phyloP scores from a whole-genome alignment of 2,113 vertebrate genomes.

The Lepisosteus osseus region DNA sequence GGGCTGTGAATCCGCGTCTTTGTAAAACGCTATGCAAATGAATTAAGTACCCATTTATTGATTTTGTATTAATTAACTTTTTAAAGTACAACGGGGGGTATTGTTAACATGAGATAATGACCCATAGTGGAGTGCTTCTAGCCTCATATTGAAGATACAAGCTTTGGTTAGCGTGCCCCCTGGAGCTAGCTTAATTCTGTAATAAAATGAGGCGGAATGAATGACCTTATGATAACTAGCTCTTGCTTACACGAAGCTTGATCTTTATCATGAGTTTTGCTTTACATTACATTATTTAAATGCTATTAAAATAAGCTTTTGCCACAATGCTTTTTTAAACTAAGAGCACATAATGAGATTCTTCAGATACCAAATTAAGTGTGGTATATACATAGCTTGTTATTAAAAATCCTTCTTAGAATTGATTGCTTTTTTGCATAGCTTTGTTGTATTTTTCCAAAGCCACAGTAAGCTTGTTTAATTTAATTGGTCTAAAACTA shows the following conservation, averaged over 20 bases:
- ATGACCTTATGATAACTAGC: constrained; percentile 64
- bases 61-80: constrained; percentile 53
- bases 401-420: too few relatives aligned
- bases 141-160: constrained; percentile 65
- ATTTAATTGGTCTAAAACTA: too few relatives aligned
- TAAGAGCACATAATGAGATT: too few relatives aligned
- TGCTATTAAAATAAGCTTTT: too few relatives aligned
- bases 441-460: too few relatives aligned
- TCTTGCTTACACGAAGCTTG: constrained; percentile 36
- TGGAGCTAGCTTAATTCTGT: constrained; percentile 72
- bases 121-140: constrained; percentile 27
- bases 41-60: constrained; percentile 18
- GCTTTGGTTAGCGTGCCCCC: constrained; percentile 66
- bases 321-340: too few relatives aligned
- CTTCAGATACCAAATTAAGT: too few relatives aligned
- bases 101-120: constrained; percentile 70
- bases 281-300: too few relatives aligned
- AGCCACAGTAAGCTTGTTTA: too few relatives aligned
- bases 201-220: constrained; percentile 65
- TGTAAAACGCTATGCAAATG: constrained; percentile 8
- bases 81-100: constrained; percentile 50
- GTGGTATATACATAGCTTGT: too few relatives aligned
- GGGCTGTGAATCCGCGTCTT: constrained; percentile 5
- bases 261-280: neutral
- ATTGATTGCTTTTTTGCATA: too few relatives aligned